Conservation (phyloP, 2,113 vertebrate species). For the Sebastes schlegelii region DNA sequence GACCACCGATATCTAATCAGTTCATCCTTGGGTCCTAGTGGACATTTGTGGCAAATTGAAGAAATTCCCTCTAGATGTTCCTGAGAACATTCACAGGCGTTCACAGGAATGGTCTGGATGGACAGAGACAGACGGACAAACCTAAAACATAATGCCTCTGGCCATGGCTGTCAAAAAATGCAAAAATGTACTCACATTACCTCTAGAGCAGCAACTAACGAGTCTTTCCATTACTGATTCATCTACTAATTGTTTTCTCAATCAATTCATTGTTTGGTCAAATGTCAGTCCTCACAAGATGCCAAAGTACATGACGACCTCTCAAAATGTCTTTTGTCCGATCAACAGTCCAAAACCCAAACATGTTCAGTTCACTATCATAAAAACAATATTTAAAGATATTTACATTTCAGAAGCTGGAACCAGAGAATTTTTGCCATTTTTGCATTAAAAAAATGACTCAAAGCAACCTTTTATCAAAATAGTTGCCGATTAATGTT, state of each 20-base stretch:
- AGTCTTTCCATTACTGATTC: not conserved
- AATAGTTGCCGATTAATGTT: not conserved
- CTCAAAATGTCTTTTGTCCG: not conserved
- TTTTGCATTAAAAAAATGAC: not conserved
- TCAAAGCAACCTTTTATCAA: not conserved
- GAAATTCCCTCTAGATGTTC: no score
- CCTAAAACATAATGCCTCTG: no score
- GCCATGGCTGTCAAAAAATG: no score
- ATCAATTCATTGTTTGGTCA: not conserved
- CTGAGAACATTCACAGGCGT: no score
- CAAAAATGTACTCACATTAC: not conserved
- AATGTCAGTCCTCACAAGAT: not conserved
- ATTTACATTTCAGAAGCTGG: not conserved
- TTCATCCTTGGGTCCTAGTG: no score
- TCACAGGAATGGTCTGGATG: no score
- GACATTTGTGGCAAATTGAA: no score
- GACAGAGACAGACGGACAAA: no score
- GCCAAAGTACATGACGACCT: not conserved
- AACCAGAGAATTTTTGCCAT: not conserved
- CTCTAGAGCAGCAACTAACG: not conserved
- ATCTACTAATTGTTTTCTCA: not conserved
- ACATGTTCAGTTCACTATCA: not conserved
- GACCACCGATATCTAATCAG: no score
- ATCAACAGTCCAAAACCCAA: not conserved
- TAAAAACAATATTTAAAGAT: not conserved